phyloP scores from a whole-genome alignment of 2,797 vertebrate genomes.

The Streptopelia turtur region DNA sequence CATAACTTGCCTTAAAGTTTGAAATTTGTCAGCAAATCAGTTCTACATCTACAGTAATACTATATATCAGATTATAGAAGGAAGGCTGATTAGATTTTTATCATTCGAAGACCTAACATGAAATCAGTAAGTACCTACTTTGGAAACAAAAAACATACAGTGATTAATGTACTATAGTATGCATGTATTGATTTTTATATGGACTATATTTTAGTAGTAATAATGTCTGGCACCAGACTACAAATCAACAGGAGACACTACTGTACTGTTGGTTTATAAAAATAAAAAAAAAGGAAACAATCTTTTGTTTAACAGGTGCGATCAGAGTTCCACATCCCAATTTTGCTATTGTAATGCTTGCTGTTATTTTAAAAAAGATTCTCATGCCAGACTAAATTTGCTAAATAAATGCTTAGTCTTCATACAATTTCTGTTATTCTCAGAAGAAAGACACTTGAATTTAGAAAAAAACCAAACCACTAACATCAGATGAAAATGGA shows the following conservation, averaged over 20 bases:
- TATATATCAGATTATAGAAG: background rate
- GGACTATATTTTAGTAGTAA: constrained; percentile 62
- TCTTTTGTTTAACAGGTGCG: background rate
- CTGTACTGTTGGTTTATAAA: background rate
- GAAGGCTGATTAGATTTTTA: background rate
- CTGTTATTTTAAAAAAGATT: background rate
- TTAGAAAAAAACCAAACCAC: background rate
- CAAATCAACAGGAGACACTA: constrained; percentile 62
- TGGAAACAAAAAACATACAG: constrained; percentile 18
- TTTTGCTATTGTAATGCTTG: background rate
- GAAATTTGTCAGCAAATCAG: background rate
- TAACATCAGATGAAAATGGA: background rate
- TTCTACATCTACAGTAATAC: background rate
- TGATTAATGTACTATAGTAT: constrained; percentile 59
- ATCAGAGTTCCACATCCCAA: background rate
- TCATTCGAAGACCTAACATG: constrained; percentile 21
- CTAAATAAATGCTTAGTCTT: background rate
- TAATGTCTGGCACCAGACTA: constrained; percentile 60
- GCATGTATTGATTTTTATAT: constrained; percentile 63
- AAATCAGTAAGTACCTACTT: constrained; percentile 24
- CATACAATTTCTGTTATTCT: background rate
- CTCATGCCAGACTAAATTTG: background rate
- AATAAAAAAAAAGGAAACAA: background rate
- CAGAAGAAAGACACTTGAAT: background rate
- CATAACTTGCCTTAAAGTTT: background rate